Evolutionary conservation across 2,797 vertebrate species (phyloP).

Genomic region (Tympanoctomys barrerae): DNA sequence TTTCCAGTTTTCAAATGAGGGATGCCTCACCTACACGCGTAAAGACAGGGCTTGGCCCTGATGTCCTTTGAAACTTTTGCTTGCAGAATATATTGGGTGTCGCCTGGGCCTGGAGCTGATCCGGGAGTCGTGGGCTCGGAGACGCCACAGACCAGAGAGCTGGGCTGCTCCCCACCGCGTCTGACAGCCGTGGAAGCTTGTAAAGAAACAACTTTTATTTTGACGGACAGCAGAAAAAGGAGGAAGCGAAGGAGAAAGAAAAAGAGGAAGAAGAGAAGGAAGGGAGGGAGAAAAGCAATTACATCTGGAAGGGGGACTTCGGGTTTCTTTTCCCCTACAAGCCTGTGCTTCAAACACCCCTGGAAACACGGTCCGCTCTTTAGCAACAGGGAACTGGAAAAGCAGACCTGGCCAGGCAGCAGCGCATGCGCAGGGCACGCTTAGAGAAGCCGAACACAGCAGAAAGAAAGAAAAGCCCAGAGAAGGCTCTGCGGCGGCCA

Average conservation of each 20-base stretch:
- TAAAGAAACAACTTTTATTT: background rate
- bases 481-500: background rate
- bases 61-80: background rate
- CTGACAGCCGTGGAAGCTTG: too few species aligned
- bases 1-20: background rate
- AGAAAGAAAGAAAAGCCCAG: background rate
- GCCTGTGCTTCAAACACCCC: background rate
- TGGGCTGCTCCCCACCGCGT: background rate
- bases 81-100: accelerated
- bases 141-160: background rate
- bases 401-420: background rate
- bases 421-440: accelerated
- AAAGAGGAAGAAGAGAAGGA: background rate
- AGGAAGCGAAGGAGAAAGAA: background rate
- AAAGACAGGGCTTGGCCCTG: background rate
- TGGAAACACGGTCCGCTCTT: background rate
- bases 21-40: background rate
- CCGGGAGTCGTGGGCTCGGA: background rate
- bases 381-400: background rate
- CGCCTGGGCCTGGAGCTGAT: background rate
- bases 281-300: background rate
- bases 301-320: background rate
- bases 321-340: background rate
- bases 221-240: background rate
- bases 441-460: background rate